Conservation (phyloP, 2,888 invertebrate genomes). For the Xylocampa areola region DNA sequence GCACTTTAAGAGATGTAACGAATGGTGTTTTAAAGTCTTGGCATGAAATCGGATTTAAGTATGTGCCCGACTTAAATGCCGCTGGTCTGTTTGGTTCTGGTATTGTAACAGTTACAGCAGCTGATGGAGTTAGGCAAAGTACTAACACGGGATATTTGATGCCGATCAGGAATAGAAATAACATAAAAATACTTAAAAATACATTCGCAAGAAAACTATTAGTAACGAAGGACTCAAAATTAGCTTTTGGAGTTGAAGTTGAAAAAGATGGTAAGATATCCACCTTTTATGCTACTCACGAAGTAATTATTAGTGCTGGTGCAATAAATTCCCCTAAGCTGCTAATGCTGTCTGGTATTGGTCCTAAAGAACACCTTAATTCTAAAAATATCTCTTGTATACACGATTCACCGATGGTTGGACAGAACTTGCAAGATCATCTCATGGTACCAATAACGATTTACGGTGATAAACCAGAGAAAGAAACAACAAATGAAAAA, state of each 20-base stretch:
- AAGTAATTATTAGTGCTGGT: slow-evolving; percentile 80
- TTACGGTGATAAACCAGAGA: slow-evolving; percentile 35
- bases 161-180: slow-evolving; percentile 52
- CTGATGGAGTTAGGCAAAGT: slow-evolving; percentile 82
- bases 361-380: slow-evolving; percentile 70
- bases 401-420: slow-evolving; percentile 65
- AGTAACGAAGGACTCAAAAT: slow-evolving; percentile 17
- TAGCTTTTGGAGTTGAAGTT: slow-evolving; percentile 46
- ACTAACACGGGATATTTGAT: slow-evolving; percentile 90
- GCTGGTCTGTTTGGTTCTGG: slow-evolving; percentile 70
- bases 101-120: slow-evolving; percentile 80
- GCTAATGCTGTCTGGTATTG: slow-evolving; percentile 80
- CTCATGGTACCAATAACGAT: slow-evolving; percentile 34
- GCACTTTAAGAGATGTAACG: slow-evolving; percentile 61
- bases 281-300: slow-evolving; percentile 42
- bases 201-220: slow-evolving; percentile 43
- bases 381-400: slow-evolving; percentile 68
- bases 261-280: slow-evolving; percentile 18
- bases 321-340: slow-evolving; percentile 77
- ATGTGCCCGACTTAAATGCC: slow-evolving; percentile 81
- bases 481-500: slow-evolving; percentile 9
- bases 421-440: slow-evolving; percentile 46
- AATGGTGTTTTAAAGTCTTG: slow-evolving; percentile 73
- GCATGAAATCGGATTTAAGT: slow-evolving; percentile 80
- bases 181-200: slow-evolving; percentile 39